Base-by-base conservation (phyloP, 2,113 vertebrate species). In the Trinectes maculatus region DNA sequence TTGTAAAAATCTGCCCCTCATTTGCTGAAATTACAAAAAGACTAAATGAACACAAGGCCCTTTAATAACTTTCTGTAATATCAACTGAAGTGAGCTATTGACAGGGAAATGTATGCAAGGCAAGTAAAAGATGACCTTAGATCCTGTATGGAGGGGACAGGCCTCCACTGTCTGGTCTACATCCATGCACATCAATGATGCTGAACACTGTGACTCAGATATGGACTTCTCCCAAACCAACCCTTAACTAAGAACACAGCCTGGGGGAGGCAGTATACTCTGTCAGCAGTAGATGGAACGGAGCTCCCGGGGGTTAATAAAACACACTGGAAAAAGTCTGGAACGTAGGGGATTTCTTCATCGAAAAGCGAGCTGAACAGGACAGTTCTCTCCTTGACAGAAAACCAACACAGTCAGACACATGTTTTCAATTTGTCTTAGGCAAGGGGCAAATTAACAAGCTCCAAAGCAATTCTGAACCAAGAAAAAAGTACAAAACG, bases 341-440 rank as follows among this genome's bases (percentile, higher is more conserved):
- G 18, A 79, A 51, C 18, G 9, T 26, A 5, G 26, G 33, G 48
- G 68, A 53, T 29, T 48, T 68, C 52, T 54, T 77, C 47, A 47
- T 64, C 51, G 48, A 37, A 59, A 29, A 61, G 40, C 6, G 15
- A 71, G 55, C 56, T 39, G 18, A 75, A 60, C 3, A 9, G 56
- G 71, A 42, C 72, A 70, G 71, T 70, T 61, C 26, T 64, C 75
- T 59, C 77, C 67, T 55, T 68, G 77, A 65, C 26, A 68, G 54
- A 77, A 79, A 89, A 78, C 43, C 56, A 80, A 61, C 55, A 65
- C 37, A 68, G 44, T 43, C 53, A 53, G 18, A 81, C 85, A 89
- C 49, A 80, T 87, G 83, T 66, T 88, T 86, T 74, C 76, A 84
- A 85, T 88, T 81, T 63, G 40, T 71, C 22, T 61, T 2, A 65